Conservation (phyloP, 2,888 invertebrate species). For the Muscina levida region DNA sequence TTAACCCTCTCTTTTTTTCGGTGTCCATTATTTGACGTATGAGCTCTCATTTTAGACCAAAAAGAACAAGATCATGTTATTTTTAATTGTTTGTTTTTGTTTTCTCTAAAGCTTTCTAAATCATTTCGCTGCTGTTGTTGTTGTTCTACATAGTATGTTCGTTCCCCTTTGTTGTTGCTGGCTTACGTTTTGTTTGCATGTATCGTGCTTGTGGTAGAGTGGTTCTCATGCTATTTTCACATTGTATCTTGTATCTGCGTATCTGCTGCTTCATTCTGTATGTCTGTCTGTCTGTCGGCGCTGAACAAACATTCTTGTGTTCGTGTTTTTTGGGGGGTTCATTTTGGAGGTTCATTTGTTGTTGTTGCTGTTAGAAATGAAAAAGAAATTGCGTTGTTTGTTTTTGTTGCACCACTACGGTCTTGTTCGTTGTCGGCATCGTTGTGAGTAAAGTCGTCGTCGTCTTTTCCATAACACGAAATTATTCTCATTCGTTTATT, state of each 20-base stretch:
- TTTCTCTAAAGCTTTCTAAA: too few relatives aligned
- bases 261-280: not conserved
- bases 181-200: too few relatives aligned
- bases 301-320: too few relatives aligned
- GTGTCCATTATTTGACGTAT: too few relatives aligned
- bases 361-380: conserved; percentile 39
- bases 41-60: conserved; percentile 7
- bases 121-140: too few relatives aligned
- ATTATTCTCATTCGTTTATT: conserved; percentile 12
- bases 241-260: not conserved
- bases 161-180: too few relatives aligned
- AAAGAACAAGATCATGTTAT: conserved; percentile 31
- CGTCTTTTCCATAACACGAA: conserved; percentile 14
- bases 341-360: conserved; percentile 6
- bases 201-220: too few relatives aligned
- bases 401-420: not conserved
- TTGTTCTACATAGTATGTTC: too few relatives aligned
- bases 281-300: not conserved
- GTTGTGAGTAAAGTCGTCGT: not conserved
- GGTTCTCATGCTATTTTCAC: not conserved
- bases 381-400: conserved; percentile 47
- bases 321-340: not conserved
- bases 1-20: too few relatives aligned
- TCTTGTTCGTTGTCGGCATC: not conserved
- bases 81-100: conserved; percentile 2